These are phyloP conservation scores for Cosmopolites sordidus DNA, from an alignment of 2,888 invertebrate genomes.

Conservation along the genomic window DNA sequence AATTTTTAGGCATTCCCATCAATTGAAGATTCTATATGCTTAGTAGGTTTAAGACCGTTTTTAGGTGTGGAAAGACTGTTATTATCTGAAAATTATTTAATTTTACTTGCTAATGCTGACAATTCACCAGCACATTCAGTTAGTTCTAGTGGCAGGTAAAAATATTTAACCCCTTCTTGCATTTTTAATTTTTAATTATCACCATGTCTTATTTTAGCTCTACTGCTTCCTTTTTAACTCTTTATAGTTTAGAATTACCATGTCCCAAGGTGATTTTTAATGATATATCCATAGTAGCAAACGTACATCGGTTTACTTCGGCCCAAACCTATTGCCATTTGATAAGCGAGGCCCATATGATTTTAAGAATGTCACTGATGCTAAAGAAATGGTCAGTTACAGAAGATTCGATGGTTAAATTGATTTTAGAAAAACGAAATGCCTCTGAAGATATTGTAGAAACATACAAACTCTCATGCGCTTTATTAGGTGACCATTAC, in stretches of 20 bases:
- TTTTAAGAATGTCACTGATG: conserved; percentile 54
- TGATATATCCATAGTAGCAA: conserved; percentile 66
- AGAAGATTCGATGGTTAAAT: conserved; percentile 40
- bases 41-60: conserved; percentile 66
- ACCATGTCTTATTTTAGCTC: conserved; percentile 39
- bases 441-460: conserved; percentile 47
- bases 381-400: conserved; percentile 42
- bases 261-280: conserved; percentile 60
- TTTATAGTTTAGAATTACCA: conserved; percentile 68
- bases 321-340: conserved; percentile 67
- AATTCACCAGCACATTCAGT: conserved; percentile 51
- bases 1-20: conserved; percentile 54
- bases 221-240: conserved; percentile 57
- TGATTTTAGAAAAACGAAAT: conserved; percentile 34
- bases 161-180: no score
- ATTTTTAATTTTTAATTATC: no score
- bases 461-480: conserved; percentile 53
- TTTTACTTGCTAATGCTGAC: conserved; percentile 57
- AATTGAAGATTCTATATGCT: conserved; percentile 58
- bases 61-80: conserved; percentile 57
- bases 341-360: conserved; percentile 67
- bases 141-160: conserved; percentile 44
- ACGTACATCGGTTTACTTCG: conserved; percentile 59
- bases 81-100: conserved; percentile 51
- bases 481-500: conserved; percentile 56